These are phyloP conservation scores for Drosophila quadrilineata DNA, from an alignment of 1,140 invertebrate species.

Conservation along the genomic window DNA sequence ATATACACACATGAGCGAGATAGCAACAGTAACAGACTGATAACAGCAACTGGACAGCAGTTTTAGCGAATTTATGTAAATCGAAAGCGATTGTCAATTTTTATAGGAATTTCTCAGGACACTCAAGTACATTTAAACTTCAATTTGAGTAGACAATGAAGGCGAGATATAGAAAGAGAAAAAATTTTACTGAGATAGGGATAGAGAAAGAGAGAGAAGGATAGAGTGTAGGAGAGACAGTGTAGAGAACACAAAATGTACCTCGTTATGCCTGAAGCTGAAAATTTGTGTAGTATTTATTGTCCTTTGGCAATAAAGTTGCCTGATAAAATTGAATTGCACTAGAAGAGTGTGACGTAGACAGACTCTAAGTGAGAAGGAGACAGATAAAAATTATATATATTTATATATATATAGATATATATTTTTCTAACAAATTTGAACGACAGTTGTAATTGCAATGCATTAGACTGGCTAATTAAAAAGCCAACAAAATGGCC, in stretches of 20 bases:
- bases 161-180: not conserved
- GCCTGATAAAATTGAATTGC: slow-evolving; percentile 36
- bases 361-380: too few relatives aligned
- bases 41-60: slow-evolving; percentile 37
- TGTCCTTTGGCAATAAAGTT: not conserved
- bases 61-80: slow-evolving; percentile 68
- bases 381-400: too few relatives aligned
- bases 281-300: too few relatives aligned
- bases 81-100: too few relatives aligned
- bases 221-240: slow-evolving; percentile 20
- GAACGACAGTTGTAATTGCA: slow-evolving; percentile 37
- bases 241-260: slow-evolving; percentile 51
- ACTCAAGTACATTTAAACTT: slow-evolving; percentile 73
- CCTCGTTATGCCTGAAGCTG: slow-evolving; percentile 51
- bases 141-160: slow-evolving; percentile 40
- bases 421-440: too few relatives aligned
- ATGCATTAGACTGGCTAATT: slow-evolving; percentile 57
- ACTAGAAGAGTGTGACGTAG: too few relatives aligned
- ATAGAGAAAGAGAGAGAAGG: not conserved
- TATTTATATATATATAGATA: too few relatives aligned
- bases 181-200: too few relatives aligned
- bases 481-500: slow-evolving; percentile 48
- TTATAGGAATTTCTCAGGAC: slow-evolving; percentile 68
- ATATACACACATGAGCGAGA: slow-evolving; percentile 4
- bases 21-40: slow-evolving; percentile 1